phyloP scores from a whole-genome alignment of 1,140 invertebrate species.

The Penaeus chinensis region DNA sequence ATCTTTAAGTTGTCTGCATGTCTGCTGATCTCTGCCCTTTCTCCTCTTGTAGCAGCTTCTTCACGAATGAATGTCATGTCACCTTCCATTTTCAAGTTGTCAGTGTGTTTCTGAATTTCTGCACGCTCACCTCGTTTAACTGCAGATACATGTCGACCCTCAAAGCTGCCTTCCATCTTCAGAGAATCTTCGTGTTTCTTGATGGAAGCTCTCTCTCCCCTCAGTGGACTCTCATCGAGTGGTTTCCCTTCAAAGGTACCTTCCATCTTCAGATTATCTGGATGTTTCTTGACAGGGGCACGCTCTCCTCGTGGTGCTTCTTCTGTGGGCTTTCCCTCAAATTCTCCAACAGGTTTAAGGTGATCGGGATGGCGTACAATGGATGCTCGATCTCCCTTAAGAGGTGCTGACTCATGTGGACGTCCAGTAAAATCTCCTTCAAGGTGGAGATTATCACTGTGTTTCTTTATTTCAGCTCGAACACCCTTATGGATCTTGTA shows the following conservation, averaged over 20 bases:
- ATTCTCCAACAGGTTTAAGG: slow-evolving; percentile 75
- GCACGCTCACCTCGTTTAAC: slow-evolving; percentile 48
- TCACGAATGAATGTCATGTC: slow-evolving; percentile 31
- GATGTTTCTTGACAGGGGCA: slow-evolving; percentile 39
- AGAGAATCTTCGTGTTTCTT: slow-evolving; percentile 72
- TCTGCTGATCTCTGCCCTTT: slow-evolving; percentile 58
- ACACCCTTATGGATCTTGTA: slow-evolving; percentile 64
- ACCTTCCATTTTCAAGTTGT: slow-evolving; percentile 63
- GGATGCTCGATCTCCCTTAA: slow-evolving; percentile 68
- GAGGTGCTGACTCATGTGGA: slow-evolving; percentile 68
- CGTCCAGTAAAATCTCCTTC: slow-evolving; percentile 64
- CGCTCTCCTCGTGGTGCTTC: slow-evolving; percentile 63
- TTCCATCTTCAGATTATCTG: slow-evolving; percentile 60
- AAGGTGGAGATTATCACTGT: slow-evolving; percentile 70
- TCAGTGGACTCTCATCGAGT: slow-evolving; percentile 55
- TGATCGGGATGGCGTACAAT: slow-evolving; percentile 70
- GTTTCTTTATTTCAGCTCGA: slow-evolving; percentile 55
- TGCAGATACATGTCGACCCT: slow-evolving; percentile 17
- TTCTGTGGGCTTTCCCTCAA: slow-evolving; percentile 65
- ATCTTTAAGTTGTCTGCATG: slow-evolving; percentile 63
- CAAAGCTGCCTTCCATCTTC: slow-evolving; percentile 69
- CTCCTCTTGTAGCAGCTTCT: slow-evolving; percentile 44
- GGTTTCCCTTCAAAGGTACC: slow-evolving; percentile 64
- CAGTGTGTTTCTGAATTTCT: slow-evolving; percentile 69
- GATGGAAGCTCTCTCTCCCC: slow-evolving; percentile 65